A percentile compares a stretch with the other conserved stretches of the same genome.
phyloP scores from a whole-genome alignment of 2,113 vertebrate genomes.

The chimpanzee (Pan troglodytes) region NHGRI_mPanTro3-v2.1_pri NC_072415.2:84234001-84234500 shows the following conservation, averaged over 20 bases:
- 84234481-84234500: not conserved
- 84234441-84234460: not conserved
- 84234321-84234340: not conserved
- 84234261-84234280: not conserved
- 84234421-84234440: not conserved
- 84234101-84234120: not conserved
- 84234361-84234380: not conserved
- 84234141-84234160: not conserved
- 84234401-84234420: not conserved
- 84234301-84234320: not conserved
- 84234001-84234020: not conserved
- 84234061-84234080: not conserved
- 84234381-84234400: not conserved
- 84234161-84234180: not conserved
- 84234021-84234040: not conserved
- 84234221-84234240: not conserved
- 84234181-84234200: not conserved
- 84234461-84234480: not conserved
- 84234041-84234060: not conserved
- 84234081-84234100: not conserved
- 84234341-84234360: not conserved
- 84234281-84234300: not conserved
- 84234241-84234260: not conserved
- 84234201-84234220: not conserved
- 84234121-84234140: not conserved